Conservation (phyloP, 2,113 vertebrate species). For the Podarcis cretensis region DNA sequence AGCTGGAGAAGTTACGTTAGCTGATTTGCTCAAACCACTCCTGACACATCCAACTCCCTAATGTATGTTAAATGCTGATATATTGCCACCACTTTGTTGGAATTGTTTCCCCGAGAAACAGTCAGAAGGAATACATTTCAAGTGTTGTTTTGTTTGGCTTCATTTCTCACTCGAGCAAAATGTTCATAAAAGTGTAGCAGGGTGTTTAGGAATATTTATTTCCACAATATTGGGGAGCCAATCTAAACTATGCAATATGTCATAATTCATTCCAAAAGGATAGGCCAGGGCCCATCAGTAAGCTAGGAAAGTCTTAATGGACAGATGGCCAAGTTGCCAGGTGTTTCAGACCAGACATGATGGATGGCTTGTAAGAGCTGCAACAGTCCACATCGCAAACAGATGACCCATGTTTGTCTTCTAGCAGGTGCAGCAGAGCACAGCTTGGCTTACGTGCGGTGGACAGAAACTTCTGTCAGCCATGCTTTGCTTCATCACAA, state of each 20-base stretch:
- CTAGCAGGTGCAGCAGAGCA: background rate
- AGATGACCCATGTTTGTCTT: background rate
- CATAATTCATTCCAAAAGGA: background rate
- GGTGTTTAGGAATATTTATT: background rate
- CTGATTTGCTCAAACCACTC: background rate
- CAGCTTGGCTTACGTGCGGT: background rate
- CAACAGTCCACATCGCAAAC: background rate
- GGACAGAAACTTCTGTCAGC: background rate
- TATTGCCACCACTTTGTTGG: rapidly evolving
- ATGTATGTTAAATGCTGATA: constrained; percentile 16
- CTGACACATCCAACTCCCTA: constrained; percentile 3
- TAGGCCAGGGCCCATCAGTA: background rate
- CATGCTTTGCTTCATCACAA: background rate
- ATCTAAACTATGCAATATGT: background rate
- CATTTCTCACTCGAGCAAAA: background rate
- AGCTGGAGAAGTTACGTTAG: background rate
- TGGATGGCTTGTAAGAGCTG: background rate
- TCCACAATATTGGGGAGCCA: background rate
- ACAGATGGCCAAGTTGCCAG: background rate
- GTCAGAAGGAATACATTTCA: background rate
- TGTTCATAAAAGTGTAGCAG: constrained; percentile 8
- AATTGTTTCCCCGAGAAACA: background rate
- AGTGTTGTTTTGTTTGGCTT: background rate
- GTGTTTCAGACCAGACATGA: background rate
- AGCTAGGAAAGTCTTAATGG: background rate